phyloP scores from a whole-genome alignment of 1,140 invertebrate species.

The Mercenaria mercenaria region DNA sequence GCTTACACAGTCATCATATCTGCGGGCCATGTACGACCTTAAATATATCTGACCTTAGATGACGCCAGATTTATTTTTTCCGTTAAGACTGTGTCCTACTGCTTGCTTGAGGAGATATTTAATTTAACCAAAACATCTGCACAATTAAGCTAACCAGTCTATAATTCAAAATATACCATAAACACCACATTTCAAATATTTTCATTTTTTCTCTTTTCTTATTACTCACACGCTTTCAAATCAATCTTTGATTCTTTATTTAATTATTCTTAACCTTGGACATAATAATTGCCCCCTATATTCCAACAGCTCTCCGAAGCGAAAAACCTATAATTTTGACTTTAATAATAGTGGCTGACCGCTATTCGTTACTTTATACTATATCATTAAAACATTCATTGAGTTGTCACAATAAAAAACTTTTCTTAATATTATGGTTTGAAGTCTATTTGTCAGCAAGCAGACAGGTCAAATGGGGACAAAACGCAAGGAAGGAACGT shows the following conservation, averaged over 20 bases:
- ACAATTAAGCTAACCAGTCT: constrained; percentile 4
- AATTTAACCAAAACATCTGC: not conserved
- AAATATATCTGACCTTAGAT: constrained; percentile 10
- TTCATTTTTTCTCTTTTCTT: not conserved
- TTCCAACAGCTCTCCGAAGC: not conserved
- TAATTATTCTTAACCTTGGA: constrained; percentile 22
- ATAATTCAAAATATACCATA: not conserved
- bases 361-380: constrained; percentile 11
- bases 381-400: constrained; percentile 43
- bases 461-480: constrained; percentile 17
- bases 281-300: constrained; percentile 22
- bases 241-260: constrained; percentile 4
- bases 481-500: not conserved
- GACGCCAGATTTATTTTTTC: constrained; percentile 29
- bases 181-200: not conserved
- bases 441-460: not conserved
- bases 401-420: constrained; percentile 19
- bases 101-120: not conserved
- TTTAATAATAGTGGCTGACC: constrained; percentile 41
- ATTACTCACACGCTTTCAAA: not conserved
- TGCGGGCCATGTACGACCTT: constrained; percentile 38
- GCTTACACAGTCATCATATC: constrained; percentile 33
- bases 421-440: constrained; percentile 25
- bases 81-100: not conserved
- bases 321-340: constrained; percentile 45